Evolutionary conservation across 1,140 invertebrate species (phyloP), one percentile per base, ranked within the genome.

Genomic region (Akabosia matsudoensis): DNA sequence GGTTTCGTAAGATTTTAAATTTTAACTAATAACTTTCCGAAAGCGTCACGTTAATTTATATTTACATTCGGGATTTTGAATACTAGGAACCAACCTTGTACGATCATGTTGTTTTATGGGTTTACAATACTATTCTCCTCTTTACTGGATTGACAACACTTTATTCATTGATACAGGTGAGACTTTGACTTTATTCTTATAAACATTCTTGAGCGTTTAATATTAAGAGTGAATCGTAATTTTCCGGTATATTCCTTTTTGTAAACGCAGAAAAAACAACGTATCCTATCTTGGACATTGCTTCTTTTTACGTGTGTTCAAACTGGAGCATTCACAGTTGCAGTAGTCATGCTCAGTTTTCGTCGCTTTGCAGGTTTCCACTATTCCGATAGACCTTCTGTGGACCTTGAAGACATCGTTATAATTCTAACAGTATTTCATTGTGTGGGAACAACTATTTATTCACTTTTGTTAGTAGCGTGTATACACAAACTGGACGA

Each of bases 401-500:
- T 67, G 10, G 61, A 67, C n/a, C 31, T 67, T 13, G 61, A 67
- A 31, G 61, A 67, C 28, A 31, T 67, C 1, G 4, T 67, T 30
- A 67, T 67, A 30, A 67, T 72, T 2, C 33, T 72, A 7, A 51
- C 70, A 18, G 70, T 34, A 7, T 13, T 72, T 10, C 70, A 72
- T 28, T 16, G 70, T 34, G 24, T 72, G 16, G 70, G 70, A 34
- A 45, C 70, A 51, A 45, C 37, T 28, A 72, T 72, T 7, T 72
- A 72, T 45, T 45, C 37, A 2, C 22, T 72, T 10, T 7, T 72
- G 70, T 26, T 72, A 4, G 37, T 72, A 3, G 37, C 37, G 4
- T 72, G 70, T 28, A 37, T 72, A n/a, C 70, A 72, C 28, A 72
- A 72, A 51, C 26, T 72, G 33, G 37, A 72, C 70, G 70, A 72